A percentile compares a stretch with the other conserved stretches of the same genome.
phyloP scores from a whole-genome alignment of 2,888 invertebrate species.

The Harmothoe impar region DNA sequence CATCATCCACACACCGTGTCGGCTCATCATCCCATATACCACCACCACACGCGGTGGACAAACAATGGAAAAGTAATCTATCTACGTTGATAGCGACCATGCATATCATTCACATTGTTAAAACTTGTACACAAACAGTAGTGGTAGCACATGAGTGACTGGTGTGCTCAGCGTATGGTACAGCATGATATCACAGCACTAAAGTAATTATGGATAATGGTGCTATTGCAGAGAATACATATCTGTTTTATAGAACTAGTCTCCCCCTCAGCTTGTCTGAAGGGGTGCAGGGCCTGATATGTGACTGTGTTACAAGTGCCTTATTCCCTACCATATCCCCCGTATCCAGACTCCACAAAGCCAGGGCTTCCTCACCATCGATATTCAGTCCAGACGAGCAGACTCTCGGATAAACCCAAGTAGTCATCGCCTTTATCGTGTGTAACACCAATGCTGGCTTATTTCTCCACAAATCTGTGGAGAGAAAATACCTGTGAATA shows the following conservation, averaged over 20 bases:
- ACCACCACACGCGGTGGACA: background rate
- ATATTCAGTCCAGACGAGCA: background rate
- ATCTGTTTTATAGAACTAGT: constrained; percentile 43
- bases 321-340: background rate
- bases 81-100: background rate
- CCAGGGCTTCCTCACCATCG: background rate
- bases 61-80: background rate
- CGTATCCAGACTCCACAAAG: background rate
- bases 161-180: constrained; percentile 31
- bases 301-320: constrained; percentile 35
- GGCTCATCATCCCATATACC: background rate
- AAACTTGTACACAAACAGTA: constrained; percentile 49
- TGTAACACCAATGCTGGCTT: background rate
- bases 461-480: constrained; percentile 5
- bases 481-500: background rate
- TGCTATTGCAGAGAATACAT: constrained; percentile 56
- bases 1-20: background rate
- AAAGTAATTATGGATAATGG: constrained; percentile 13
- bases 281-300: constrained; percentile 24
- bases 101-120: constrained; percentile 5
- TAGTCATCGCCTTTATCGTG: background rate
- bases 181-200: constrained; percentile 59
- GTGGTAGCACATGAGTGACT: constrained; percentile 37
- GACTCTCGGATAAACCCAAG: too few relatives aligned
- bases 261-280: background rate